Base-by-base conservation (phyloP, 53 echinoderm and acorn worm genomes). In the Zoroaster sp. region DNA sequence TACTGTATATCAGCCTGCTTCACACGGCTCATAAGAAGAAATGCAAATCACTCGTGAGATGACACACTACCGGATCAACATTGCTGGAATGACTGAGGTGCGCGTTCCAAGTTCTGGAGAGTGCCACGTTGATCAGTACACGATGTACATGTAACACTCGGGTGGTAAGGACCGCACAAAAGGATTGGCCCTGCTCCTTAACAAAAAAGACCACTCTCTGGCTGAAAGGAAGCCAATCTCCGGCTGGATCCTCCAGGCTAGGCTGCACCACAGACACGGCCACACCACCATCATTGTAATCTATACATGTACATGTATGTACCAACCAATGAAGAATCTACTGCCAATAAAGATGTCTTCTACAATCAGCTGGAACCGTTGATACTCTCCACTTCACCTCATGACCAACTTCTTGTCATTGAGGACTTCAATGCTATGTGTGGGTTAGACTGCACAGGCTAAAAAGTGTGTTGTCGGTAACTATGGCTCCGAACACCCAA, bases 211-310 rank as follows among this genome's bases (percentile, higher is more conserved):
- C 75, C 75, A 75, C 1, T 75, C 75, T 3, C 75, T 75, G 28
- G 75, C 21, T 44, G 20, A 75, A 46, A 43, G 75, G 75, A 75
- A 3, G 1, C 75, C 46, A 75, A 44, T 75, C 75, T 75, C 75
- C 40, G 43, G 28, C 44, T 44, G 23, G 44, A 75, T 75, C 44
- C 47, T 75, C 44, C 47, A 20, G 11, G 75, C 75, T 1, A 6
- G 75, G 31, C 44, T 75, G 4, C 44, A 44, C 30, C 75, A 75
- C 31, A 75, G 45, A 28, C 45, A 75, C 5, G 30, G 25, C 0
- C 28, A 43, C 45, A 42, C 43, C 17, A 75, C 75, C 44, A 75
- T 45, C 30, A 75, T 75, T 43, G 32, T 75, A 23, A 30, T 10
- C 75, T 75, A 45, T 13, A n/a, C n/a, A n/a, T n/a, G n/a, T n/a